phyloP scores from a whole-genome alignment of 2,797 vertebrate genomes.

The Notamacropus eugenii region DNA sequence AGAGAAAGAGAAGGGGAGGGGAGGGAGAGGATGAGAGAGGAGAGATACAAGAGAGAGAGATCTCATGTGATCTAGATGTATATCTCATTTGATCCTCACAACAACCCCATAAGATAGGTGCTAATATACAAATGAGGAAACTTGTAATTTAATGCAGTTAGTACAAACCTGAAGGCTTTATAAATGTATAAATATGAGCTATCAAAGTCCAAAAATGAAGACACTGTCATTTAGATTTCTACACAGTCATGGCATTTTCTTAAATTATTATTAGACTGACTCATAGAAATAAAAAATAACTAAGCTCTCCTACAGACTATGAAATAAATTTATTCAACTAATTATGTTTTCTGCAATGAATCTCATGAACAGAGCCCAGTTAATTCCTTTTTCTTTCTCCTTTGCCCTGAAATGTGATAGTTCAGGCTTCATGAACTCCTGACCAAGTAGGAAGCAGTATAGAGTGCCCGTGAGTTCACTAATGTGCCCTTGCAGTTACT shows the following conservation, averaged over 20 bases:
- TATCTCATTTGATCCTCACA: not conserved
- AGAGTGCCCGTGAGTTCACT: not conserved
- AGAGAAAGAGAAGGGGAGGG: no score
- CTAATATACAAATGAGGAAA: not conserved
- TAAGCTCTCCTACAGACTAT: constrained; percentile 48
- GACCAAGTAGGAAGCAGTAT: constrained; percentile 42
- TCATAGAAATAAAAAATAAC: constrained; percentile 71
- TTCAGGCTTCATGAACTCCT: constrained; percentile 58
- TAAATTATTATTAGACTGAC: constrained; percentile 65
- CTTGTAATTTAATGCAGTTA: not conserved
- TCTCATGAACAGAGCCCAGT: not conserved
- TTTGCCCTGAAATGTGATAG: constrained; percentile 59
- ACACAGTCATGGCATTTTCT: constrained; percentile 69
- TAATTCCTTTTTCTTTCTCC: constrained; percentile 46
- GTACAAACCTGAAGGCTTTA: not conserved
- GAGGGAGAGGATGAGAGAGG: no score
- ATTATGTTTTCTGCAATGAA: not conserved
- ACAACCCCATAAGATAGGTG: not conserved
- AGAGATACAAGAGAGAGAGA: no score
- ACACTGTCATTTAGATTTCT: not conserved
- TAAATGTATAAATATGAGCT: not conserved
- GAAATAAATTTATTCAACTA: constrained; percentile 43
- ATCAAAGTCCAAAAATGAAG: not conserved
- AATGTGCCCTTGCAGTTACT: not conserved
- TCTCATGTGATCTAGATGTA: not conserved